Evolutionary conservation across 2,113 vertebrate genomes (phyloP).

Genomic region (Catharus bicknelli): DNA sequence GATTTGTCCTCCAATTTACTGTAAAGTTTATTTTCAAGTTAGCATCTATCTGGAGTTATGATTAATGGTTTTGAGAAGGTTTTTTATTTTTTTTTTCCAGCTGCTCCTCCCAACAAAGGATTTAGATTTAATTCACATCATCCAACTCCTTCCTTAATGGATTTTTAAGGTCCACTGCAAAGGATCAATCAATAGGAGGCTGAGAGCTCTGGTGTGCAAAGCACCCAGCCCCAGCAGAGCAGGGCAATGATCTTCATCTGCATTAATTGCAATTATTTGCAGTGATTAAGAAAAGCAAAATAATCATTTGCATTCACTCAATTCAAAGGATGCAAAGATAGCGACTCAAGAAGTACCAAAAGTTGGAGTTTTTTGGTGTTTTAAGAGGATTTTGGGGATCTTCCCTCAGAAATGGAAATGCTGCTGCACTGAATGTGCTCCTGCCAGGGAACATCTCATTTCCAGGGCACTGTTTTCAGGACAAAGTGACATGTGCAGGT

Average conservation of each 20-base stretch:
- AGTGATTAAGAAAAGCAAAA: constrained; percentile 3
- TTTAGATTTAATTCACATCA: constrained; percentile 73
- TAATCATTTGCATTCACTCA: not conserved
- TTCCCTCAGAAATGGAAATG: not conserved
- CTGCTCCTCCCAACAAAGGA: constrained; percentile 45
- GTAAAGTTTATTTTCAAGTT: constrained; percentile 48
- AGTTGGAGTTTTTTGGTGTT: not conserved
- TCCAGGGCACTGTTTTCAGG: not conserved
- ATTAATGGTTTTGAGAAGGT: constrained; percentile 63
- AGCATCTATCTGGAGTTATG: constrained; percentile 55
- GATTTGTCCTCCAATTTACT: constrained; percentile 42
- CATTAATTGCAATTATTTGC: not conserved
- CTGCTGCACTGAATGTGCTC: not conserved
- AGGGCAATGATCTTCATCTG: not conserved
- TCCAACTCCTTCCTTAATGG: constrained; percentile 62
- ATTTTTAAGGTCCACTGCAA: constrained; percentile 70
- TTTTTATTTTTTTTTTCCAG: constrained; percentile 44
- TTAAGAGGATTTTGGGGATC: not conserved
- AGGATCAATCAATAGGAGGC: constrained; percentile 63
- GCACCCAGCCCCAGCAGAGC: not conserved
- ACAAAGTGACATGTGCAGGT: not conserved
- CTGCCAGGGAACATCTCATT: not conserved
- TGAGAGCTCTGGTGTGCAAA: not conserved
- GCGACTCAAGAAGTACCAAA: not conserved
- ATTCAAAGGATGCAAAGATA: not conserved